Evolutionary conservation across 1,140 invertebrate genomes (phyloP).

Genomic region (Tenebrio molitor): DNA sequence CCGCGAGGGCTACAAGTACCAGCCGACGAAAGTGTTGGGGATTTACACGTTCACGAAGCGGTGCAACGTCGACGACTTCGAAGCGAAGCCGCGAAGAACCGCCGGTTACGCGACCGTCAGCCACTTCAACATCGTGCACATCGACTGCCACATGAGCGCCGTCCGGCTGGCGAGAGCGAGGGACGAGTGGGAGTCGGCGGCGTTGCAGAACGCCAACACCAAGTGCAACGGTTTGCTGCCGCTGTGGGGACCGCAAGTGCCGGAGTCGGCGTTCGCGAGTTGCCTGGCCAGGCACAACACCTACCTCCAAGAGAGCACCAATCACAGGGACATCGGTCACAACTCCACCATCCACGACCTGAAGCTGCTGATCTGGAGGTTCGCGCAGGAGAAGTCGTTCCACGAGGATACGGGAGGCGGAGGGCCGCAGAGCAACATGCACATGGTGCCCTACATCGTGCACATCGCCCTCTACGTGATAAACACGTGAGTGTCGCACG

Average conservation of each 20-base stretch:
- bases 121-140: constrained; percentile 98
- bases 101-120: constrained; percentile 94
- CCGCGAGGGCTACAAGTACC: constrained; percentile 96
- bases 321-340: constrained; percentile 90
- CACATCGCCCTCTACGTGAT: constrained; percentile 97
- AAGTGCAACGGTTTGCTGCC: constrained; percentile 97
- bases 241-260: constrained; percentile 95
- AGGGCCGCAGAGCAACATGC: constrained; percentile 97
- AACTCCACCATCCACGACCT: constrained; percentile 93
- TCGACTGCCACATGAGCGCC: constrained; percentile 97
- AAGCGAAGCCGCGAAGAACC: constrained; percentile 86
- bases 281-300: constrained; percentile 92
- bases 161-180: constrained; percentile 82
- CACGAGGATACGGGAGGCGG: constrained; percentile 98
- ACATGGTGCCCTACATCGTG: constrained; percentile 93
- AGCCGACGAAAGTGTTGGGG: constrained; percentile 91
- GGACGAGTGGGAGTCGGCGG: constrained; percentile 98
- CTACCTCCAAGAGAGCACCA: constrained; percentile 88
- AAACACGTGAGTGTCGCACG: constrained; percentile 81
- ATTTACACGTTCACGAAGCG: constrained; percentile 98
- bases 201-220: constrained; percentile 97
- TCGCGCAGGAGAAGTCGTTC: constrained; percentile 95
- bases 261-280: constrained; percentile 94
- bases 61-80: constrained; percentile 94
- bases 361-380: constrained; percentile 90